Evolutionary conservation across 2,888 invertebrate genomes (phyloP), one percentile per base, ranked within the genome.

Genomic region (Horisme vitalbata): DNA sequence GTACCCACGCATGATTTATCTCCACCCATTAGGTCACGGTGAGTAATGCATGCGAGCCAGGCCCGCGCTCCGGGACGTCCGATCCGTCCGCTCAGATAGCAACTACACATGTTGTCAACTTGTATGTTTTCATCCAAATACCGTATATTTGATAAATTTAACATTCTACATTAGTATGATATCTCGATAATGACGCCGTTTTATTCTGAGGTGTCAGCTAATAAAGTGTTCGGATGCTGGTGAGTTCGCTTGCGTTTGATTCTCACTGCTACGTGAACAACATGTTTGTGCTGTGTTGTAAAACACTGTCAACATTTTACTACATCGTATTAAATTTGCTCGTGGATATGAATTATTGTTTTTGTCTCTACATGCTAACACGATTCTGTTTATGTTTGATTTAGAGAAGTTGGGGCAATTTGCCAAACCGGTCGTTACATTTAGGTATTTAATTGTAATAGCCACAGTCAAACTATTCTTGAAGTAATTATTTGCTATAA

Each of bases 41-140:
- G 84, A 85, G 85, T 83, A 85, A 84, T 81, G 84, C 81, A 61
- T 71, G 70, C 74, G 68, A 69, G 71, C 55, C 69, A 75, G 58
- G 60, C 63, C 69, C 68, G 73, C 86, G 68, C 87, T 62, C 68
- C 85, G 75, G 88, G 88, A 82, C 68, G 83, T 63, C 86, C 77
- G 88, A 88, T 88, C 77, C 79, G 68, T 73, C 67, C 75, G 74
- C 79, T 64, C 75, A 81, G 88, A 88, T 88, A 88, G 73, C 81
- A 65, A 71, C 74, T 83, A 88, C 88, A 88, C 82, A 75, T 88
- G 88, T 88, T 88, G 85, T 87, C 88, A 85, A 85, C 83, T 88
- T 87, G 88, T 88, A 87, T 75, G 82, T 83, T 86, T 87, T 86
- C 84, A 85, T 86, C 83, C 84, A 76, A 88, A 86, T 85, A 83